Conservation (phyloP, 2,888 invertebrate genomes). For the Catocala nupta region DNA sequence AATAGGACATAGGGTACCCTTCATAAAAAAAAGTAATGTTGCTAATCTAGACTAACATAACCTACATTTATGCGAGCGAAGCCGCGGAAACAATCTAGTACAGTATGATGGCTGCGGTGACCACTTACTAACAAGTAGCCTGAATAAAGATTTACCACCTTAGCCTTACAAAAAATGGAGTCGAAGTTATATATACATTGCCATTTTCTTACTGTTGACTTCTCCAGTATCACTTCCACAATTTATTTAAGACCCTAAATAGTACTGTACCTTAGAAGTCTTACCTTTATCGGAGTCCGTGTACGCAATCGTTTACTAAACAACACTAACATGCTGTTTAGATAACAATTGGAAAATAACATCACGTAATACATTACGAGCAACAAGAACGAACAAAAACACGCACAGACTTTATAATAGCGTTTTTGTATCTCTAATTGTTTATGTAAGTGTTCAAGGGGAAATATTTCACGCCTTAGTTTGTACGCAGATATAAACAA, state of each 20-base stretch:
- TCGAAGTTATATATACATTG: too few species aligned
- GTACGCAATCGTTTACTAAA: constrained; percentile 49
- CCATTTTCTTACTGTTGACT: too few species aligned
- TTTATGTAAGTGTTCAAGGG: constrained; percentile 48
- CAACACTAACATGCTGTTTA: constrained; percentile 60
- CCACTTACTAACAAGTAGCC: too few species aligned
- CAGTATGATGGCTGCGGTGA: too few species aligned
- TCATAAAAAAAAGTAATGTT: too few species aligned
- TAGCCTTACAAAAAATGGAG: too few species aligned
- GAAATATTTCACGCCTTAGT: constrained; percentile 34
- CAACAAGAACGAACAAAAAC: constrained; percentile 45
- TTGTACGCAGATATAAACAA: constrained; percentile 4
- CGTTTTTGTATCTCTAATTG: constrained; percentile 42
- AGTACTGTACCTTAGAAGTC: constrained; percentile 1
- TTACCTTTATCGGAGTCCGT: constrained; percentile 4
- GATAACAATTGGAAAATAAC: constrained; percentile 68
- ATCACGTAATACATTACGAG: constrained; percentile 74
- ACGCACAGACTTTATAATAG: constrained; percentile 25
- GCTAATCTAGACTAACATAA: too few species aligned
- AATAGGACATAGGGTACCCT: too few species aligned
- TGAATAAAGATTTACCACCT: too few species aligned
- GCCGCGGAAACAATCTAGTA: too few species aligned
- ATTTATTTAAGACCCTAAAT: neutral
- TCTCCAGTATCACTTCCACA: too few species aligned
- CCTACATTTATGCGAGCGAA: too few species aligned